Evolutionary conservation across 2,113 vertebrate species (phyloP).

Genomic region (Prionailurus viverrinus): DNA sequence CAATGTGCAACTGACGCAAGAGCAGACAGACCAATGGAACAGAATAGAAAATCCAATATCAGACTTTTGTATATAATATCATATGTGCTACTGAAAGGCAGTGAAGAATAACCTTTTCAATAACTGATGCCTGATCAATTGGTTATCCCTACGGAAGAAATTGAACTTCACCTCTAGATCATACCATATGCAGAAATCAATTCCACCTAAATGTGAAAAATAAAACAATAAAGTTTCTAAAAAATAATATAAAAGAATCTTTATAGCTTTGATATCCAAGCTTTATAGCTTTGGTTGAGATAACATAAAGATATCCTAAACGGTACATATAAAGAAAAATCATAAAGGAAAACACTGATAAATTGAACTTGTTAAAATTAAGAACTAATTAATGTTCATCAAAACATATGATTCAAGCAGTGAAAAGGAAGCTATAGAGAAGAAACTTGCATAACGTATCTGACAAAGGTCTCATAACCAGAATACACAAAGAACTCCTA

Average conservation of each 20-base stretch:
- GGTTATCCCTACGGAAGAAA: neutral
- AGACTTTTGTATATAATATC: neutral
- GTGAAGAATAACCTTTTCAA: neutral
- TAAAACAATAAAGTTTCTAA: neutral
- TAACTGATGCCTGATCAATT: neutral
- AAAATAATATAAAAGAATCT: neutral
- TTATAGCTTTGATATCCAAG: neutral
- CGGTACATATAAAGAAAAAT: neutral
- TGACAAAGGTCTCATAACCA: neutral
- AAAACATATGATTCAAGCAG: neutral
- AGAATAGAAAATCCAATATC: neutral
- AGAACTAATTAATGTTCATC: neutral
- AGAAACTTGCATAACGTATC: neutral
- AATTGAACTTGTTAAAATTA: neutral
- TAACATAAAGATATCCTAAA: neutral
- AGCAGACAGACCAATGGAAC: neutral
- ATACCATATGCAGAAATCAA: neutral
- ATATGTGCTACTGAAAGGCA: neutral
- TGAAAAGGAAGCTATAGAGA: neutral
- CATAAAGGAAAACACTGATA: neutral
- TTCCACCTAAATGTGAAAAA: conserved; percentile 11
- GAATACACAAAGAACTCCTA: neutral
- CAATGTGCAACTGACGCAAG: neutral
- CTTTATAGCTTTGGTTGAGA: neutral
- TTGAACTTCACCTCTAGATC: neutral